A percentile compares a stretch with the other conserved stretches of the same genome.
phyloP scores from a whole-genome alignment of 2,113 vertebrate species.

The Mustela nigripes region DNA sequence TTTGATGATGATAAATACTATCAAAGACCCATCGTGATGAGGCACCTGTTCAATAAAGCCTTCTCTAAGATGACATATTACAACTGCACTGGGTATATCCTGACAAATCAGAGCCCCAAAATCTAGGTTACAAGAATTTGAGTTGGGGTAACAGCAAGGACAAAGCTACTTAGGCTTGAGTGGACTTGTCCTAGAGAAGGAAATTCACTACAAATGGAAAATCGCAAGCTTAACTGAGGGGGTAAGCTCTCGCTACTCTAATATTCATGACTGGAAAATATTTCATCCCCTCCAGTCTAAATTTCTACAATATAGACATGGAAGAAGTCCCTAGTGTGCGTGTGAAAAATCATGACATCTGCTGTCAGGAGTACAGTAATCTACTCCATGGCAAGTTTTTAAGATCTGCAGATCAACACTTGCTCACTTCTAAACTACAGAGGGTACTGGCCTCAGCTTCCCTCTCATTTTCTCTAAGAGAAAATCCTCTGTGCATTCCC shows the following conservation, averaged over 20 bases:
- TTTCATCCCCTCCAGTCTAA: not conserved
- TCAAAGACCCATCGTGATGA: not conserved
- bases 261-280: constrained; percentile 15
- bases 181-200: not conserved
- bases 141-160: not conserved
- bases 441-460: not conserved
- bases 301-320: not conserved
- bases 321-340: not conserved
- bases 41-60: not conserved
- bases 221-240: not conserved
- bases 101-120: not conserved
- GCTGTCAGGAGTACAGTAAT: not conserved
- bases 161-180: not conserved
- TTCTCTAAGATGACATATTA: not conserved
- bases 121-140: not conserved
- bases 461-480: not conserved
- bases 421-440: not conserved
- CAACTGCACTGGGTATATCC: not conserved
- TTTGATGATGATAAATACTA: not conserved
- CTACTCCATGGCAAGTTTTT: not conserved
- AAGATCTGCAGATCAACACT: not conserved
- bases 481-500: not conserved
- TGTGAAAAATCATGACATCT: not conserved
- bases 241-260: not conserved
- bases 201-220: not conserved